Percentiles rank a stretch among this genome's conserved stretches.
phyloP scores from a whole-genome alignment of 1,140 invertebrate species.

The Hylyphantes graminicola region DNA sequence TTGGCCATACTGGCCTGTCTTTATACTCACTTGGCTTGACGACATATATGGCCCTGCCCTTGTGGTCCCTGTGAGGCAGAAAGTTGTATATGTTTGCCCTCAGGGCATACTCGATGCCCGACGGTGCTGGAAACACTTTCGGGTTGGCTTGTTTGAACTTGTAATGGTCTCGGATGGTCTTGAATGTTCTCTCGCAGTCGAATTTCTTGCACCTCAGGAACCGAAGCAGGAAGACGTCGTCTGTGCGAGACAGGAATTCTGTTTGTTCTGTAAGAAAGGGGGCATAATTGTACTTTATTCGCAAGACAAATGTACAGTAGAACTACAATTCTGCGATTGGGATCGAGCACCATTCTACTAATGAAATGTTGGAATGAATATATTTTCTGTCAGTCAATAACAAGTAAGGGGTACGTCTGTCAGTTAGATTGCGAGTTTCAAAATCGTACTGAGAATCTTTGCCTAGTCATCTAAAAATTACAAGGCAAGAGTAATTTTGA shows the following conservation, averaged over 20 bases:
- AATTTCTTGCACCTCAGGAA: slow-evolving; percentile 88
- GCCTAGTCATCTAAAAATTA: too few relatives aligned
- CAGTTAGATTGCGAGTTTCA: too few relatives aligned
- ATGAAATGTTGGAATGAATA: too few relatives aligned
- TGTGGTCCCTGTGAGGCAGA: slow-evolving; percentile 44
- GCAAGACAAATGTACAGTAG: too few relatives aligned
- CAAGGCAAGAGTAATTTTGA: too few relatives aligned
- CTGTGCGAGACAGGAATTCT: slow-evolving; percentile 64
- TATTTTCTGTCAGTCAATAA: too few relatives aligned
- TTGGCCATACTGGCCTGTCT: too few relatives aligned
- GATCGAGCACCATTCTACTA: too few relatives aligned
- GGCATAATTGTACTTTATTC: neutral
- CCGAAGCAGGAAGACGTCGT: slow-evolving; percentile 82
- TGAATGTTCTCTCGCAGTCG: slow-evolving; percentile 79
- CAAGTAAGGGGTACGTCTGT: too few relatives aligned
- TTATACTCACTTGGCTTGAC: slow-evolving; percentile 38
- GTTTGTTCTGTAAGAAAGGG: slow-evolving; percentile 32
- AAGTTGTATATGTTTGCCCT: slow-evolving; percentile 51
- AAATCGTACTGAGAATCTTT: too few relatives aligned
- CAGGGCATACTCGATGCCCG: slow-evolving; percentile 15
- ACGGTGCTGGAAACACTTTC: slow-evolving; percentile 5
- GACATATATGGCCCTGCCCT: slow-evolving; percentile 50
- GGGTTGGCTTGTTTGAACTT: slow-evolving; percentile 79
- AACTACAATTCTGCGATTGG: too few relatives aligned
- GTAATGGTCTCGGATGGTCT: slow-evolving; percentile 81